Conservation (phyloP, 2,888 invertebrate genomes). For the Artemia sinica region DNA sequence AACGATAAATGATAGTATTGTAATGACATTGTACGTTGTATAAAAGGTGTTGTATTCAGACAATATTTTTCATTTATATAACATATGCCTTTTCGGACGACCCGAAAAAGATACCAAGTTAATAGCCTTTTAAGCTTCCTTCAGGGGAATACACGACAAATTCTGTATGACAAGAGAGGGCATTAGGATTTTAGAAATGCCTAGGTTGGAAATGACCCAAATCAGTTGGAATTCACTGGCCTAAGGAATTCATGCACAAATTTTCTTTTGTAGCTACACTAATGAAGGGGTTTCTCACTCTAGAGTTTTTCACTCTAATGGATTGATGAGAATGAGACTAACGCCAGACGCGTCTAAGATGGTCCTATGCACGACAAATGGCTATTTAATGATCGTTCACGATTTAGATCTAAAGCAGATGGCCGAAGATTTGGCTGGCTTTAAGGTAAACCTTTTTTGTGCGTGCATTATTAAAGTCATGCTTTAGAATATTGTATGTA, state of each 20-base stretch:
- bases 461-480: not conserved
- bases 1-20: too few species aligned
- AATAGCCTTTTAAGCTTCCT: too few species aligned
- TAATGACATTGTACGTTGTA: too few species aligned
- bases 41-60: too few species aligned
- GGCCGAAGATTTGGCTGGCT: slow-evolving; percentile 59
- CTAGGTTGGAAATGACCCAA: too few species aligned
- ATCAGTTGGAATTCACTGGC: too few species aligned
- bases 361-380: slow-evolving; percentile 75
- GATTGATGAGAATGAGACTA: slow-evolving; percentile 67
- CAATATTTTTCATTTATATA: too few species aligned
- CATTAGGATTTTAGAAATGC: too few species aligned
- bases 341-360: slow-evolving; percentile 70
- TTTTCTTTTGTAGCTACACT: slow-evolving; percentile 36
- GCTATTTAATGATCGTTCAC: slow-evolving; percentile 73
- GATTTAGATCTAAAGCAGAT: slow-evolving; percentile 63
- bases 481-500: not conserved
- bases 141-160: too few species aligned
- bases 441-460: slow-evolving; percentile 43
- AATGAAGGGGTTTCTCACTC: slow-evolving; percentile 58
- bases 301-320: slow-evolving; percentile 67
- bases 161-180: too few species aligned
- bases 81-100: too few species aligned
- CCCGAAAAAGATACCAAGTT: too few species aligned
- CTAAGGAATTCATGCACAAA: not conserved